A percentile compares a stretch with the other conserved stretches of the same genome.
Evolutionary conservation across 2,113 vertebrate genomes (phyloP).

Genomic region (Paramormyrops kingsleyae): DNA sequence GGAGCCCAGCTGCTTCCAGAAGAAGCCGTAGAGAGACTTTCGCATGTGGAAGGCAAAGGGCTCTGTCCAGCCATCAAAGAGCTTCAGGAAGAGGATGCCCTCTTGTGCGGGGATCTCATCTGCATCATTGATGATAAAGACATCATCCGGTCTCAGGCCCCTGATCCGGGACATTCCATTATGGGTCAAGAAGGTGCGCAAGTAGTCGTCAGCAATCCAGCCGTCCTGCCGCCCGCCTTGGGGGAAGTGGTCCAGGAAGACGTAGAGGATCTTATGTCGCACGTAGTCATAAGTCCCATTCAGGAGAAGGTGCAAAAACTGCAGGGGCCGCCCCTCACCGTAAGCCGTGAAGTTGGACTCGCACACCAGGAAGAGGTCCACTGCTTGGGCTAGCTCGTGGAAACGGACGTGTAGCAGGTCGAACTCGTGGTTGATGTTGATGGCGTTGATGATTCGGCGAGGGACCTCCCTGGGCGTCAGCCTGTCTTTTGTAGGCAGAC

Average conservation of each 20-base stretch:
- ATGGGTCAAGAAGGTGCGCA: conserved; percentile 75
- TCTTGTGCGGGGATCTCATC: conserved; percentile 77
- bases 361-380: conserved; percentile 76
- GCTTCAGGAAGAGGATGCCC: conserved; percentile 77
- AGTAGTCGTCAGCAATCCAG: conserved; percentile 82
- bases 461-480: conserved; percentile 63
- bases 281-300: conserved; percentile 76
- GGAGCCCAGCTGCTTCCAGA: conserved; percentile 80
- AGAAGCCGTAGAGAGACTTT: conserved; percentile 81
- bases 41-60: conserved; percentile 82
- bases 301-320: conserved; percentile 69
- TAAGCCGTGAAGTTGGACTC: conserved; percentile 84
- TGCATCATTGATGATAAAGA: conserved; percentile 77
- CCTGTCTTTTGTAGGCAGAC: conserved; percentile 74
- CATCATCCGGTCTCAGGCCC: conserved; percentile 65
- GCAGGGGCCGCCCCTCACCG: conserved; percentile 64
- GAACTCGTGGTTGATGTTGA: conserved; percentile 83
- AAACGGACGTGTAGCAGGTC: conserved; percentile 77
- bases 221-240: conserved; percentile 68
- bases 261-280: conserved; percentile 73
- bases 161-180: conserved; percentile 66
- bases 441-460: conserved; percentile 75
- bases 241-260: conserved; percentile 82
- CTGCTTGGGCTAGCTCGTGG: conserved; percentile 70
- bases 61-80: conserved; percentile 77